These are phyloP conservation scores for Tretioscincus oriximinensis DNA, from an alignment of 2,113 vertebrate genomes.

Conservation along the genomic window DNA sequence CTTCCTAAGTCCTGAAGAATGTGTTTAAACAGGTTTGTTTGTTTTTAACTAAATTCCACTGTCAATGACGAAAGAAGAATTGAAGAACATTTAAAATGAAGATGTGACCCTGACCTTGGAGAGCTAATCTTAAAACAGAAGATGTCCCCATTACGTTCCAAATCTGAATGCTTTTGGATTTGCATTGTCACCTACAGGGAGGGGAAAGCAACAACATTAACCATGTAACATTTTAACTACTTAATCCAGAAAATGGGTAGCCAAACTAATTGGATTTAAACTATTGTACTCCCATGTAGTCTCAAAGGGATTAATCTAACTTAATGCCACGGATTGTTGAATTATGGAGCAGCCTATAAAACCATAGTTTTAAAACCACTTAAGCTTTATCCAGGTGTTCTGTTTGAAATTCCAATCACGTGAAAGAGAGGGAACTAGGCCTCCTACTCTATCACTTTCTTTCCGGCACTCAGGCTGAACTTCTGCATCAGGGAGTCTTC, in stretches of 20 bases:
- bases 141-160: not conserved
- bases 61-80: too few relatives aligned
- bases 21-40: too few relatives aligned
- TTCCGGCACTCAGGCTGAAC: not conserved
- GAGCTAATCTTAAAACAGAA: not conserved
- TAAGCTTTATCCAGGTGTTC: not conserved
- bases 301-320: not conserved
- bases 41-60: too few relatives aligned
- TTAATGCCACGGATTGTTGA: not conserved
- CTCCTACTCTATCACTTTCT: not conserved
- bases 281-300: not conserved
- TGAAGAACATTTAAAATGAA: too few relatives aligned
- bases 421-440: not conserved
- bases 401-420: not conserved
- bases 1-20: too few relatives aligned
- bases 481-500: not conserved
- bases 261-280: not conserved
- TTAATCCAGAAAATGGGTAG: not conserved
- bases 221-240: not conserved
- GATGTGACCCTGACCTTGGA: too few relatives aligned
- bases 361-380: not conserved
- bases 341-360: not conserved
- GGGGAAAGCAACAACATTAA: slow-evolving; percentile 11
- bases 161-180: not conserved
- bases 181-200: slow-evolving; percentile 49